These are phyloP conservation scores for Oreamnos americanus DNA, from an alignment of 2,113 vertebrate species.

Conservation along the genomic window DNA sequence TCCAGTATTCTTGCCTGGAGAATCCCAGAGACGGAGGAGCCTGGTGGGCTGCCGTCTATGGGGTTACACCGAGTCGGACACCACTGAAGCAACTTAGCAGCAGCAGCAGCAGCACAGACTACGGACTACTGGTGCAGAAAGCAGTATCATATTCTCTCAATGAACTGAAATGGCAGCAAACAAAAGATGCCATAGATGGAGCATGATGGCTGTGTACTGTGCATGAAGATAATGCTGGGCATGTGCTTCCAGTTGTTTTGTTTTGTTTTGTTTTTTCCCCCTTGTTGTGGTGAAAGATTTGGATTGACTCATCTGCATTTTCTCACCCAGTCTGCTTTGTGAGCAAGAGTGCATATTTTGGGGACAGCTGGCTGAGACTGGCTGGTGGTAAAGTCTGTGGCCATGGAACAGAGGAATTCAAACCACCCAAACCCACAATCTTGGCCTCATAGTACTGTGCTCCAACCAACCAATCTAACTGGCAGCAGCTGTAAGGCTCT, in stretches of 20 bases:
- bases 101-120: too few relatives aligned
- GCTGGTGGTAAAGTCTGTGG: constrained; percentile 43
- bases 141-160: background rate
- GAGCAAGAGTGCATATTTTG: constrained; percentile 35
- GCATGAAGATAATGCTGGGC: background rate
- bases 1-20: too few relatives aligned
- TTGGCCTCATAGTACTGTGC: constrained; percentile 10
- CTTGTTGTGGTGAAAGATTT: constrained; percentile 23
- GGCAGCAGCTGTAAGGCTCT: background rate
- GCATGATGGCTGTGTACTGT: rapidly evolving
- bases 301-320: constrained; percentile 19
- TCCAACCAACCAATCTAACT: background rate
- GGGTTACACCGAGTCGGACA: too few relatives aligned
- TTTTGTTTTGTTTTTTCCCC: background rate
- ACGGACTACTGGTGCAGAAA: background rate
- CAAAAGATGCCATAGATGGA: background rate
- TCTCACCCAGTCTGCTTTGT: constrained; percentile 54
- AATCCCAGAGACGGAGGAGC: too few relatives aligned
- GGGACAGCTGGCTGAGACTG: constrained; percentile 35
- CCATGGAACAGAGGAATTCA: constrained; percentile 44
- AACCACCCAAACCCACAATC: constrained; percentile 42
- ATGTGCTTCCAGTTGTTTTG: background rate
- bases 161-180: background rate
- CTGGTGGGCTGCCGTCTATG: too few relatives aligned
- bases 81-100: too few relatives aligned